Conservation (phyloP, 2,113 vertebrate genomes). For the rabbit (Oryctolagus cuniculus) region mOryCun1.1 NC_091442.1:82449001-82449500, state of each 20-base stretch:
- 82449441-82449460: neutral
- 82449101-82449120: slow-evolving; percentile 39
- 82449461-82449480: neutral
- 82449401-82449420: neutral
- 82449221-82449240: slow-evolving; percentile 18
- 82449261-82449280: slow-evolving; percentile 34
- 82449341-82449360: slow-evolving; percentile 59
- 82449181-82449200: slow-evolving; percentile 17
- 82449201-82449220: neutral
- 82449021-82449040: neutral
- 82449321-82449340: slow-evolving; percentile 21
- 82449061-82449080: neutral
- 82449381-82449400: slow-evolving; percentile 44
- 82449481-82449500: neutral
- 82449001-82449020: neutral
- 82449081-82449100: neutral
- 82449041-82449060: neutral
- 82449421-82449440: neutral
- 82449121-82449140: slow-evolving; percentile 5
- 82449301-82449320: slow-evolving; percentile 16
- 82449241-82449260: neutral
- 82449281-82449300: slow-evolving; percentile 45
- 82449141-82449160: neutral
- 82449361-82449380: neutral
- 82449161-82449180: slow-evolving; percentile 37